A percentile compares a stretch with the other conserved stretches of the same genome.
Evolutionary conservation across 2,797 vertebrate species (phyloP).

Genomic region (Psittacula derbiana): DNA sequence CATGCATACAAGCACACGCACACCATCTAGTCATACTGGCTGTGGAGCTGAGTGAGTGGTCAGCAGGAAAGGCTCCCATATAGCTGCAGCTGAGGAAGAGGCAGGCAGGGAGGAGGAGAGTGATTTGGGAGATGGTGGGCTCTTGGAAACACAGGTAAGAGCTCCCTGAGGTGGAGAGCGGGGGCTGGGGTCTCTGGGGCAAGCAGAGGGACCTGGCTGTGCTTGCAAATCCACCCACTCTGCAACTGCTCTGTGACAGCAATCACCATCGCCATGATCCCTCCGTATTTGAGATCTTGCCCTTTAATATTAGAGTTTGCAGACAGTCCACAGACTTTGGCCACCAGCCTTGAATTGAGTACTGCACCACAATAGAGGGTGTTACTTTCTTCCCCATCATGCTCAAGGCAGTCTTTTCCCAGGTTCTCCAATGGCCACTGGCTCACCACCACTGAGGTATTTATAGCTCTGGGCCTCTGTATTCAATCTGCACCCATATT

Average conservation of each 20-base stretch:
- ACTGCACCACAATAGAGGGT: accelerated
- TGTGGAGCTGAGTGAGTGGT: not conserved
- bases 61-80: not conserved
- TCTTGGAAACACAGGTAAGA: not conserved
- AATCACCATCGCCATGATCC: accelerated
- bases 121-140: accelerated
- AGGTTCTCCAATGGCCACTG: not conserved
- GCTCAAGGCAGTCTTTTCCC: not conserved
- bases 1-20: accelerated
- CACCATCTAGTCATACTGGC: not conserved
- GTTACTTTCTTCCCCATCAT: not conserved
- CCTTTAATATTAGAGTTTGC: not conserved
- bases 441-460: not conserved
- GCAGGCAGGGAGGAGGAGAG: not conserved
- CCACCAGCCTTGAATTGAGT: not conserved
- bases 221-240: not conserved
- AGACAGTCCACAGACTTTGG: accelerated
- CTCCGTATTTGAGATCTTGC: not conserved
- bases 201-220: not conserved
- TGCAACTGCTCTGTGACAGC: not conserved
- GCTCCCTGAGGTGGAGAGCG: accelerated
- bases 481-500: accelerated
- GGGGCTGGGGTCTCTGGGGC: not conserved
- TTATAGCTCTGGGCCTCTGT: not conserved
- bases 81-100: not conserved